Conservation (phyloP, 30 jellyfish, hydroid and myxozoan genomes). For the Calvadosia cruxmelitensis region DNA sequence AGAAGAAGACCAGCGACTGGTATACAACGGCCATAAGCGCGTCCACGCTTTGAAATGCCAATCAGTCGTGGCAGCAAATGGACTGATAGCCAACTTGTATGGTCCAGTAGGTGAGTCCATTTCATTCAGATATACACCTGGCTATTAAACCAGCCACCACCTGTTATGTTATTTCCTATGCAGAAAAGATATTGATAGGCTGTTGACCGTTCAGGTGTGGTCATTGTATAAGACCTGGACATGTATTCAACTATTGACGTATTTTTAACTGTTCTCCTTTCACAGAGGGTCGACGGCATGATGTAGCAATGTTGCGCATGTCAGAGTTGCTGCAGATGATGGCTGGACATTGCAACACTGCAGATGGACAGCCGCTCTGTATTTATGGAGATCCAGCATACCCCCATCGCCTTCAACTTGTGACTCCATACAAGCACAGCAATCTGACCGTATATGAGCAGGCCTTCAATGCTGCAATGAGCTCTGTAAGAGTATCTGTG, state of each 20-base stretch:
- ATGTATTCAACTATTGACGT: too few species aligned
- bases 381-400: constrained; percentile 50
- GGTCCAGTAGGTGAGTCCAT: constrained; percentile 43
- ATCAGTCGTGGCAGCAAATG: constrained; percentile 63
- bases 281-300: constrained; percentile 35
- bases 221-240: too few species aligned
- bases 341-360: constrained; percentile 12
- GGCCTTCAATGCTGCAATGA: constrained; percentile 25
- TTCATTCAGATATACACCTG: neutral
- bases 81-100: constrained; percentile 32
- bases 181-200: too few species aligned
- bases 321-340: constrained; percentile 24
- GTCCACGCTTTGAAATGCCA: constrained; percentile 61
- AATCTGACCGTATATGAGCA: constrained; percentile 20
- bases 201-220: too few species aligned
- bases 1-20: constrained; percentile 37
- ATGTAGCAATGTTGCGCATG: constrained; percentile 17
- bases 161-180: too few species aligned
- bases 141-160: too few species aligned
- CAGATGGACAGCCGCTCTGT: constrained; percentile 34
- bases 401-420: constrained; percentile 32
- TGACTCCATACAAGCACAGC: constrained; percentile 31
- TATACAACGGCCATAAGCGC: constrained; percentile 68
- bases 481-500: constrained; percentile 35
- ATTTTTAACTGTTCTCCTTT: constrained; percentile 1